These are phyloP conservation scores for Apogon talboti DNA, from an alignment of 2,797 vertebrate species.

Conservation along the genomic window DNA sequence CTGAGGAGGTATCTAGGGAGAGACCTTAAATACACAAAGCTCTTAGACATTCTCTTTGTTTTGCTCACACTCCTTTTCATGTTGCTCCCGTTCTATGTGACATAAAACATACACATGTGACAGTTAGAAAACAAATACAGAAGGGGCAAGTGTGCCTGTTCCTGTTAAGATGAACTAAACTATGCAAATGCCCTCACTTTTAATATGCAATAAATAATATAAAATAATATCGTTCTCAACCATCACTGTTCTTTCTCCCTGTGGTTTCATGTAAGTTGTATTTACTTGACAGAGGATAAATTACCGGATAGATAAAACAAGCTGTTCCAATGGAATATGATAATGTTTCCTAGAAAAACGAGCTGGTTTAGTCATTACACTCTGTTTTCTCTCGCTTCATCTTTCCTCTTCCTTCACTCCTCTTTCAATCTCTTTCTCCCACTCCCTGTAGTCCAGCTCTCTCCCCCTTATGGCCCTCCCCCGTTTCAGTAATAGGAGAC, in stretches of 20 bases:
- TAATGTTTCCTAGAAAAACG: constrained; percentile 48
- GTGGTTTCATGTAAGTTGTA: constrained; percentile 30
- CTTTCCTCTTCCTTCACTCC: constrained; percentile 50
- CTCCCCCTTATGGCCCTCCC: constrained; percentile 59
- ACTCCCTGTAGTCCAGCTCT: constrained; percentile 66
- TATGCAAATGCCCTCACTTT: constrained; percentile 36
- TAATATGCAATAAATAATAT: constrained; percentile 60
- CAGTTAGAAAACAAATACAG: constrained; percentile 44
- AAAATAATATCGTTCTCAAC: constrained; percentile 36
- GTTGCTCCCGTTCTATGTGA: constrained; percentile 41
- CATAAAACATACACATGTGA: constrained; percentile 41
- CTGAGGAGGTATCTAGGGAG: constrained; percentile 78
- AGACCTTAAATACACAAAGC: constrained; percentile 79
- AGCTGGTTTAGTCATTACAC: constrained; percentile 40
- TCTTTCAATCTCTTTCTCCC: constrained; percentile 70
- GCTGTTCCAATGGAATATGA: constrained; percentile 31
- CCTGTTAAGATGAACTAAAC: constrained; percentile 28
- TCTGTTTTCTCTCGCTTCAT: constrained; percentile 49
- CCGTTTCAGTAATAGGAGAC: constrained; percentile 83
- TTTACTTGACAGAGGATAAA: constrained; percentile 26
- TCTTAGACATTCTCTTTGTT: constrained; percentile 75
- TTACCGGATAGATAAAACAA: constrained; percentile 22
- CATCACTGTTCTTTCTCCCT: constrained; percentile 6
- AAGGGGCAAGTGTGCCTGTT: constrained; percentile 25
- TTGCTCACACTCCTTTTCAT: constrained; percentile 49